Evolutionary conservation across 2,888 invertebrate genomes (phyloP), one percentile per base, ranked within the genome.

Genomic region (Penaeus monodon): DNA sequence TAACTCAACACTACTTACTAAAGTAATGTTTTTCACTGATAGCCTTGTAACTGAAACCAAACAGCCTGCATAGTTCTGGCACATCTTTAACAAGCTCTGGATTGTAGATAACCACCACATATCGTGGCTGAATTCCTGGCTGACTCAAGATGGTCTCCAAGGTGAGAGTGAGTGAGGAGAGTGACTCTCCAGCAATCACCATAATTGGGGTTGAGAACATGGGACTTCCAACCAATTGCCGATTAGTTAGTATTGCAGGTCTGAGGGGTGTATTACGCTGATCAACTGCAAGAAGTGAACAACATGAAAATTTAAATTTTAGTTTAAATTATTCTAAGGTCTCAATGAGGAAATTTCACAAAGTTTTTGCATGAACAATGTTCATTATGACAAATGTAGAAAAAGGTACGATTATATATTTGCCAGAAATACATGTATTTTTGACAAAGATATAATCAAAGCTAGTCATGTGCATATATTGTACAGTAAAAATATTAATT

Each of bases 111-210:
- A 89, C 89, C 24, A 82, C 66, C 76, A 89, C 89, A 20, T 86
- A 92, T 22, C 92, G 91, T 12, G 92, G 92, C 70, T 93, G 92
- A 33, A 94, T 92, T 4, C 94, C 94, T 29, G 93, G 93, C 91
- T 94, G 94, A 91, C 93, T 92, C 64, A 94, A 91, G 22, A 94
- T 91, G 2, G 94, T 93, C 90, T 93, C 93, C 84, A 94, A 91
- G 29, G 93, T 93, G 89, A 93, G 92, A 2, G 91, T 90, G 20
- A 91, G 88, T 63, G 88, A 89, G 85, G 91, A 81, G 88, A 90
- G 77, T 88, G 91, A 85, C 10, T 49, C 29, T 81, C 90, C 81
- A 89, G 90, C 90, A 20, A 92, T 80, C n/a, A 92, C 91, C n/a
- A 91, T 85, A 2, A 92, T 89, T 0, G 92, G 92, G 10, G 91